These are phyloP conservation scores for Cryptomyrus ogoouensis DNA, from an alignment of 2,113 vertebrate genomes.

Conservation along the genomic window DNA sequence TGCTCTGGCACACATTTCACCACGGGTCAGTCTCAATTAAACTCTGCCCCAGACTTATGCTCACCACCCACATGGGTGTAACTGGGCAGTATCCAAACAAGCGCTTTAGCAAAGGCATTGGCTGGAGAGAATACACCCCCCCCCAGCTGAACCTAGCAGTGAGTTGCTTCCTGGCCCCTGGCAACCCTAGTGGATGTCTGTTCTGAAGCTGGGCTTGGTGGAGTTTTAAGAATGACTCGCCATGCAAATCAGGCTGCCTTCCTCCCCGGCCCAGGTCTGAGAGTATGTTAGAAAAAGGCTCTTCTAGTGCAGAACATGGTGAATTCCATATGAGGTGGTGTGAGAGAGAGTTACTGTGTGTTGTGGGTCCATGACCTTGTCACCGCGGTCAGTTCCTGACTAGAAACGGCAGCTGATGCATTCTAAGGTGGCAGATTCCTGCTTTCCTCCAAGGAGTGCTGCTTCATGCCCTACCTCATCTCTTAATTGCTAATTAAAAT, in stretches of 20 bases:
- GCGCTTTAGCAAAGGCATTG: neutral
- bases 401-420: neutral
- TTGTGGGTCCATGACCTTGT: conserved; percentile 29
- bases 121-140: neutral
- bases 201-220: conserved; percentile 44
- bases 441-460: neutral
- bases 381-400: neutral
- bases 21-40: neutral
- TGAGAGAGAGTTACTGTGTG: conserved; percentile 48
- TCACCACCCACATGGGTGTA: neutral
- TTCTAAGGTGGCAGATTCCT: neutral
- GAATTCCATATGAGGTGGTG: conserved; percentile 62
- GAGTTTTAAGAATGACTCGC: conserved; percentile 51
- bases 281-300: conserved; percentile 38
- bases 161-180: conserved; percentile 30
- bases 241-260: neutral
- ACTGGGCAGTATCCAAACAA: neutral
- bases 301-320: conserved; percentile 55
- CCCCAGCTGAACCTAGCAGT: neutral
- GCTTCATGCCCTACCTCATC: neutral
- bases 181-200: conserved; percentile 45
- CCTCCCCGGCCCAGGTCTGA: conserved; percentile 57
- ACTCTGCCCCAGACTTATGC: neutral
- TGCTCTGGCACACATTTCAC: neutral
- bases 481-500: neutral